phyloP scores from a whole-genome alignment of 2,888 invertebrate genomes.

The Deilephila porcellus region DNA sequence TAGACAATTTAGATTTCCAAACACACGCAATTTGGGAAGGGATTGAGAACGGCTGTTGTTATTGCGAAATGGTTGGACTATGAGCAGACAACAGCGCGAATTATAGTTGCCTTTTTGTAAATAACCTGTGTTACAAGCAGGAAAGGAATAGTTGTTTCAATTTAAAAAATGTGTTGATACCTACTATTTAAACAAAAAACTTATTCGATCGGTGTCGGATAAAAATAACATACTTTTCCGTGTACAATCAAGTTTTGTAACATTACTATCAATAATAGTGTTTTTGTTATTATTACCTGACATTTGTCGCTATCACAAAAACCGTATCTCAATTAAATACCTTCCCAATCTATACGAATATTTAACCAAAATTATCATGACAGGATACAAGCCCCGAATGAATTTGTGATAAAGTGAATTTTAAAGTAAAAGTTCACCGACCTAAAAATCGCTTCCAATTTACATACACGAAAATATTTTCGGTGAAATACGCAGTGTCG shows the following conservation, averaged over 20 bases:
- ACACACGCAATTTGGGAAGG: conserved; percentile 8
- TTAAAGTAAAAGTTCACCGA: neutral
- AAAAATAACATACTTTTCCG: conserved; percentile 2
- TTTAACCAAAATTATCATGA: neutral
- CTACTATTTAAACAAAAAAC: too few relatives aligned
- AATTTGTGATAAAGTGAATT: neutral
- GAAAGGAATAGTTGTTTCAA: neutral
- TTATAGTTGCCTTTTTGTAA: neutral
- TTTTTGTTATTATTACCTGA: neutral
- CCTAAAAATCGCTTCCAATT: neutral
- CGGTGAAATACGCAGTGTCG: neutral
- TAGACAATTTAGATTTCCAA: conserved; percentile 1
- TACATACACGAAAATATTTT: neutral
- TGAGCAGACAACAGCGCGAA: neutral
- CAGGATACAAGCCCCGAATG: conserved; percentile 10
- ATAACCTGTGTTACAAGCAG: too few relatives aligned
- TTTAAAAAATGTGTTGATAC: too few relatives aligned
- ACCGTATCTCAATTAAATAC: neutral
- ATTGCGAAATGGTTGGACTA: neutral
- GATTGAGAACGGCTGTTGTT: neutral
- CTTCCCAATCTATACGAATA: neutral
- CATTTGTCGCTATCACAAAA: conserved; percentile 4
- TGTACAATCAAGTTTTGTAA: neutral
- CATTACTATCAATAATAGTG: neutral
- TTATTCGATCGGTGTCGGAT: too few relatives aligned